Evolutionary conservation across 1,140 invertebrate genomes (phyloP), one percentile per base, ranked within the genome.

Genomic region (Muscidifurax raptorellus): DNA sequence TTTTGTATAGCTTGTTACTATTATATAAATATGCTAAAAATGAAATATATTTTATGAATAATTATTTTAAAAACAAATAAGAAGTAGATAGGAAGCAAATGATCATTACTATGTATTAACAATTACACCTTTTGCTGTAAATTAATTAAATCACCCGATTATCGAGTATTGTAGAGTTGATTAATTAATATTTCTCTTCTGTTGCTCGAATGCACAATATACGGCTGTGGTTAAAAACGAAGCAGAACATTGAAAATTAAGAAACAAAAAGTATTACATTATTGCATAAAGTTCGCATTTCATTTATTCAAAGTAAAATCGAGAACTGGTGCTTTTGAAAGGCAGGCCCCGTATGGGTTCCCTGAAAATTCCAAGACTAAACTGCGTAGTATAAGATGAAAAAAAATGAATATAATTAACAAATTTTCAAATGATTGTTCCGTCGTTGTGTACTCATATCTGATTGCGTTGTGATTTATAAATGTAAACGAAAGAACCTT

Each of bases 221-320:
- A 80, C 30, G 83, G 83, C 77, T 82, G 80, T 74, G 80, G 27
- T 81, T 74, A 28, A 64, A 40, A 32, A 74, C 5, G 22, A 44
- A 28, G 59, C 10, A 80, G 36, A 67, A 22, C 47, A 9, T 71
- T 59, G 64, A 52, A 78, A 40, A 79, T 75, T 12, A 52, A 52
- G 13, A 59, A 59, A 40, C 7, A 40, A 59, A 59, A 36, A 40
- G 32, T 18, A 30, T 40, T 36, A 30, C 71, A 6, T 13, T 69
- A 30, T 30, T 30, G 27, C 25, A 13, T 69, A 69, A 69, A 69
- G 66, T 69, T 69, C 28, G 9, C 25, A 28, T 69, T 28, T 67
- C n/a, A n/a, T 7, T 69, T 69, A 30, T n/a, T 69, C 25, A 12
- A 28, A 13, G 28, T 28, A 12, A 69, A 69, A 69, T 69, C 28